These are phyloP conservation scores for Nemoura dubitans DNA, from an alignment of 2,888 invertebrate genomes.

Conservation along the genomic window DNA sequence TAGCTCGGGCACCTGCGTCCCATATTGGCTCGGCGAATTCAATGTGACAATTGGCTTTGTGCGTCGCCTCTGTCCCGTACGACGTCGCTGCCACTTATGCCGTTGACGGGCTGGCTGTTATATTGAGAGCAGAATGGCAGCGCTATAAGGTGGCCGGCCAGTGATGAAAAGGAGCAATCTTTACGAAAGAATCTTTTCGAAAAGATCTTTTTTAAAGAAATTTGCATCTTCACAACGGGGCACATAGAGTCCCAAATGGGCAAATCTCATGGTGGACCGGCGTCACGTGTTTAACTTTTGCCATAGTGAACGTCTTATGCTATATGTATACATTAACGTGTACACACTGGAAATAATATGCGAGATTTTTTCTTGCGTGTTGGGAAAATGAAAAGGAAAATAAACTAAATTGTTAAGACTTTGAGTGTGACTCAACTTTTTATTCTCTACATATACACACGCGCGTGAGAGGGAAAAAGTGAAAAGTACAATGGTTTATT, in stretches of 20 bases:
- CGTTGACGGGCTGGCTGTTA: not conserved
- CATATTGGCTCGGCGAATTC: not conserved
- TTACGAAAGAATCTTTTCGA: not conserved
- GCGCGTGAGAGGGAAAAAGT: not conserved
- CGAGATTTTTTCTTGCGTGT: not conserved
- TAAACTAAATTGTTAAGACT: slow-evolving; percentile 1
- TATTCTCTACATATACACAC: not conserved
- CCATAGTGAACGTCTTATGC: too few relatives aligned
- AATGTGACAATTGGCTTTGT: not conserved
- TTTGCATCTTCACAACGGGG: not conserved
- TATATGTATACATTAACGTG: not conserved
- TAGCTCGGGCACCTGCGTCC: not conserved
- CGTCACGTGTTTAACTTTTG: too few relatives aligned
- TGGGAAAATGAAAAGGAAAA: not conserved
- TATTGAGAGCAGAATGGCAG: not conserved
- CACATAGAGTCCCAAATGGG: not conserved
- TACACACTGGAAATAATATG: not conserved
- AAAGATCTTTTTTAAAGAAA: not conserved
- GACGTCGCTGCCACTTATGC: not conserved
- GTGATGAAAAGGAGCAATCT: too few relatives aligned
- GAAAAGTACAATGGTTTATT: slow-evolving; percentile 5
- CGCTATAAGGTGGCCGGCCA: not conserved
- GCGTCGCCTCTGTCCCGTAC: not conserved
- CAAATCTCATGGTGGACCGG: not conserved
- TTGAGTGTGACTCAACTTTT: not conserved